phyloP scores from a whole-genome alignment of 2,888 invertebrate genomes.

The Colostygia pectinataria region DNA sequence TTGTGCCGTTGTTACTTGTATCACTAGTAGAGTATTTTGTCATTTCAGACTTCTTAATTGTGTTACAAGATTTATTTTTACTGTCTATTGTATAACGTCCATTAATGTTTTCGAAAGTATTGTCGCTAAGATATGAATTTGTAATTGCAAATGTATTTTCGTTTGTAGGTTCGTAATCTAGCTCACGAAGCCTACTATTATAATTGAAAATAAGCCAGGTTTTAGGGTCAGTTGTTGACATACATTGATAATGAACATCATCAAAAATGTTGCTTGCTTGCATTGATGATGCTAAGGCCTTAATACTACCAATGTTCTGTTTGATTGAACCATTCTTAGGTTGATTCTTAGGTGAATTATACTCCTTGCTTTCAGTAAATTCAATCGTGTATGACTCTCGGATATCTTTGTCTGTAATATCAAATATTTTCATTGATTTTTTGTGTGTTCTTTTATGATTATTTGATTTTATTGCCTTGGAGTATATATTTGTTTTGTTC shows the following conservation, averaged over 20 bases:
- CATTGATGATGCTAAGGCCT: slow-evolving; percentile 11
- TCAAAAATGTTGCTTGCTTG: slow-evolving; percentile 5
- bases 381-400: slow-evolving; percentile 43
- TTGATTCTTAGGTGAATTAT: slow-evolving; percentile 2
- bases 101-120: slow-evolving; percentile 1
- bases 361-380: slow-evolving; percentile 33
- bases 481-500: background rate
- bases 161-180: slow-evolving; percentile 11
- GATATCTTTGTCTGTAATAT: slow-evolving; percentile 7
- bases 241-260: background rate
- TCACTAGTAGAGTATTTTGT: background rate
- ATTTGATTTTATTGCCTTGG: slow-evolving; percentile 11
- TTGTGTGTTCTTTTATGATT: slow-evolving; percentile 19
- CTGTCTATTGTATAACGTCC: slow-evolving; percentile 22
- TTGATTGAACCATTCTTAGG: background rate
- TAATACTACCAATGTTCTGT: background rate
- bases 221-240: background rate
- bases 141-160: slow-evolving; percentile 13
- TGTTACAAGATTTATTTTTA: background rate
- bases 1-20: background rate
- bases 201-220: background rate
- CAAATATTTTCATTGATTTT: slow-evolving; percentile 18
- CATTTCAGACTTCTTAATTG: background rate
- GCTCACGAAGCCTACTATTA: background rate
- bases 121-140: background rate